phyloP scores from a whole-genome alignment of 2,888 invertebrate genomes.

The Hemaris fuciformis region DNA sequence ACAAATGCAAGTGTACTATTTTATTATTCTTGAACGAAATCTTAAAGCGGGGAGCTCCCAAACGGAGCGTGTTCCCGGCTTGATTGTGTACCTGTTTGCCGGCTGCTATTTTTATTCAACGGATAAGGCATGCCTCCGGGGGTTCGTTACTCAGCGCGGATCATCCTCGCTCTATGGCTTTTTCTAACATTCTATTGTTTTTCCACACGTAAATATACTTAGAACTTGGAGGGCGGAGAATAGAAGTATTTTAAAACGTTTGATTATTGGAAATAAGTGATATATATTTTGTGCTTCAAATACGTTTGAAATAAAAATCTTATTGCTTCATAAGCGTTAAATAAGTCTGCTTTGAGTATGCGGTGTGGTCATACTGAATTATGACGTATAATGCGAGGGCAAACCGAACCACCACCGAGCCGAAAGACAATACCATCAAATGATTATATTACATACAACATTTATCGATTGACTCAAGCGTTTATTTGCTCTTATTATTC shows the following conservation, averaged over 20 bases:
- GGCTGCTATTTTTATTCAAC: conserved; percentile 56
- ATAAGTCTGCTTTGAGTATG: too few species aligned
- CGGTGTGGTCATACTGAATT: too few species aligned
- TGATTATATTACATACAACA: too few species aligned
- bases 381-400: too few species aligned
- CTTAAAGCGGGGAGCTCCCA: background rate
- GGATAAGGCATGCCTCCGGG: conserved; percentile 56
- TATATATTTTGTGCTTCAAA: too few species aligned
- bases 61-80: background rate
- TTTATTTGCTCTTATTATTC: too few species aligned
- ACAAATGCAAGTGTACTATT: background rate
- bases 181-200: conserved; percentile 28
- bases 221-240: background rate
- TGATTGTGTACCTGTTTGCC: conserved; percentile 25
- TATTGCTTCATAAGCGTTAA: too few species aligned
- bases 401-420: too few species aligned
- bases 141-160: conserved; percentile 61
- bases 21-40: background rate
- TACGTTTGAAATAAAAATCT: too few species aligned
- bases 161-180: conserved; percentile 36
- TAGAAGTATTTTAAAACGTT: background rate
- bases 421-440: too few species aligned
- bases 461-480: too few species aligned
- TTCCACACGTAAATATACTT: background rate
- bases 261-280: background rate